Percentiles rank a stretch among this genome's conserved stretches.
Evolutionary conservation across 2,113 vertebrate genomes (phyloP).

Genomic region (Nothoprocta pentlandii): DNA sequence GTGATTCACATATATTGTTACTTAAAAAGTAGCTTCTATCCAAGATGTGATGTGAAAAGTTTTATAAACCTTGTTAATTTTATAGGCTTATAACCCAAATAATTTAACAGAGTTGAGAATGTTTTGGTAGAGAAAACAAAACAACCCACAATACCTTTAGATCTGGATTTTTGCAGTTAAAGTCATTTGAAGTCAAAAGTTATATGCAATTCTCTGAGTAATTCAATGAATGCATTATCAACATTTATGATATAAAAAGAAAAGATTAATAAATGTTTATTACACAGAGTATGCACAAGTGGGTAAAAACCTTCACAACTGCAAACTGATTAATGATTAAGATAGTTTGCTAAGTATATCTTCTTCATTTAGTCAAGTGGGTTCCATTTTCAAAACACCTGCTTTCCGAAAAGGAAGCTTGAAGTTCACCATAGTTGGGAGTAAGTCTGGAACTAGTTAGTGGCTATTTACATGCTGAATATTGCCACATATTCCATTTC

Average conservation of each 20-base stretch:
- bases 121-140: not conserved
- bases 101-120: not conserved
- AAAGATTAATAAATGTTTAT: constrained; percentile 57
- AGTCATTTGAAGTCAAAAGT: not conserved
- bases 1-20: not conserved
- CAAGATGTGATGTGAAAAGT: not conserved
- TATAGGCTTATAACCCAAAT: not conserved
- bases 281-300: constrained; percentile 50
- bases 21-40: not conserved
- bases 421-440: not conserved
- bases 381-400: constrained; percentile 56
- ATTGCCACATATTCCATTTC: rapidly evolving
- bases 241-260: constrained; percentile 45
- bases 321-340: constrained; percentile 52
- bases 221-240: constrained; percentile 6
- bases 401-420: not conserved
- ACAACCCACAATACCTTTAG: not conserved
- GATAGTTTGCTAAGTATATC: constrained; percentile 16
- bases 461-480: not conserved
- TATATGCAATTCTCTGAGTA: not conserved
- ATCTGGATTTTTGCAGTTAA: constrained; percentile 1
- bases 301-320: not conserved
- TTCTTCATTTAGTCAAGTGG: constrained; percentile 48
- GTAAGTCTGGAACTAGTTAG: not conserved
- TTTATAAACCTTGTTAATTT: not conserved